phyloP scores from a whole-genome alignment of 2,113 vertebrate species.

The Lucifuga dentata region DNA sequence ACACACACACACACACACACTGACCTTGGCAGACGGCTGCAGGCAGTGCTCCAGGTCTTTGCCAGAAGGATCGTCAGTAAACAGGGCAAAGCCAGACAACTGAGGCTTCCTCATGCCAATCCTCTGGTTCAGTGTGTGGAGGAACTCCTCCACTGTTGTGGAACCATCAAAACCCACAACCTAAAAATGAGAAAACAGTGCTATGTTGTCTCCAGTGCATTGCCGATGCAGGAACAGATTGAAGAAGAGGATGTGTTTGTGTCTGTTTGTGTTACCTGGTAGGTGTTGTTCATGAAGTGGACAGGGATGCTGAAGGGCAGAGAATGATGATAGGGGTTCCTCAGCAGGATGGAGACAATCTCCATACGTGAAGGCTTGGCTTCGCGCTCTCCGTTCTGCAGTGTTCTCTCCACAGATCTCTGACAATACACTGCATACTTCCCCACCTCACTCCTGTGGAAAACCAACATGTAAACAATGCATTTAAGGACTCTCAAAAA shows the following conservation, averaged over 20 bases:
- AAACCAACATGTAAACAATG: not conserved
- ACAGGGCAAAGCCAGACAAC: slow-evolving; percentile 87
- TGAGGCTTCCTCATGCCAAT: slow-evolving; percentile 87
- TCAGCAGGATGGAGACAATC: slow-evolving; percentile 91
- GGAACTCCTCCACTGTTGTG: slow-evolving; percentile 90
- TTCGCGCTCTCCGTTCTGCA: slow-evolving; percentile 88
- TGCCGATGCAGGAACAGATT: not conserved
- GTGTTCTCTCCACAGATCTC: slow-evolving; percentile 86
- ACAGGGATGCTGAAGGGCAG: slow-evolving; percentile 94
- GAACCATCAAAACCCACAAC: slow-evolving; percentile 93
- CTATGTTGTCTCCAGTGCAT: too few relatives aligned
- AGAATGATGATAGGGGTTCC: slow-evolving; percentile 92
- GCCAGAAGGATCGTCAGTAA: slow-evolving; percentile 90
- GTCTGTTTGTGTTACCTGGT: slow-evolving; percentile 82
- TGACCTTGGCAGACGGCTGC: slow-evolving; percentile 86
- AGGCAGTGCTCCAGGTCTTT: slow-evolving; percentile 89
- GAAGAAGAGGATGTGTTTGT: not conserved
- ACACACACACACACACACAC: not conserved
- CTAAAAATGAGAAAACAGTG: slow-evolving; percentile 58
- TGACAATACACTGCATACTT: slow-evolving; percentile 93
- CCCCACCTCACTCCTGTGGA: slow-evolving; percentile 87
- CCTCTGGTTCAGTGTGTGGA: slow-evolving; percentile 87
- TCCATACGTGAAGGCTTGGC: slow-evolving; percentile 92
- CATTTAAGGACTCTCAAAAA: too few relatives aligned
- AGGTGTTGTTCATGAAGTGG: slow-evolving; percentile 91